Conservation (phyloP, 2,113 vertebrate genomes). For the Lophura nycthemera region DNA sequence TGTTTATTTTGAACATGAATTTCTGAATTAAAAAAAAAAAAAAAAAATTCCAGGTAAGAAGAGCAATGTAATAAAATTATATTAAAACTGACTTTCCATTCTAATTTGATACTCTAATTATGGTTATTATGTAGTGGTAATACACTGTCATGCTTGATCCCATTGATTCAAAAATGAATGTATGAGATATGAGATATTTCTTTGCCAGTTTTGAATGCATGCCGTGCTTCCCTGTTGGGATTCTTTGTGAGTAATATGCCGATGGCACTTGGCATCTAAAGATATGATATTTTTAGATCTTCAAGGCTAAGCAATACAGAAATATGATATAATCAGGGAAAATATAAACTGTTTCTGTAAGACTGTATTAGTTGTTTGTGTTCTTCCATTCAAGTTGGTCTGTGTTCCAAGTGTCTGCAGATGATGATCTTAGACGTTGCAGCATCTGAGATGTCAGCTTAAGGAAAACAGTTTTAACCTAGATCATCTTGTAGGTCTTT, state of each 20-base stretch:
- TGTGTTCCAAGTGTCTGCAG: background rate
- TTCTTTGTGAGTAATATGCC: background rate
- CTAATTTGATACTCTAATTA: background rate
- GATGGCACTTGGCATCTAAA: background rate
- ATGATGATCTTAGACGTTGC: background rate
- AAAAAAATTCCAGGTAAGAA: background rate
- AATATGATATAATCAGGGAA: background rate
- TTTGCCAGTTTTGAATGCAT: background rate
- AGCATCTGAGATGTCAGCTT: background rate
- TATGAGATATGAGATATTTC: background rate
- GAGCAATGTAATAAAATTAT: background rate
- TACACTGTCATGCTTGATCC: background rate
- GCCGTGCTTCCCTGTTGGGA: background rate
- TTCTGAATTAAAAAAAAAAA: rapidly evolving
- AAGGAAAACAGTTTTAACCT: background rate
- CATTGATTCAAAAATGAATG: background rate
- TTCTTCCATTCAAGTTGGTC: background rate
- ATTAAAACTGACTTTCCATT: background rate
- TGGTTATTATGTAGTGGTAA: background rate
- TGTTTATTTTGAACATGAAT: background rate
- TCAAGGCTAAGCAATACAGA: background rate
- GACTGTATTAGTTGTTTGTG: background rate
- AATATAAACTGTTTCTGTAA: background rate
- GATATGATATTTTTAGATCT: background rate
- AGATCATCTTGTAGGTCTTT: no score